A percentile compares a stretch with the other conserved stretches of the same genome.
These are phyloP conservation scores for Diplosoma virens DNA, from an alignment of 23 tunicate genomes.

Conservation along the genomic window DNA sequence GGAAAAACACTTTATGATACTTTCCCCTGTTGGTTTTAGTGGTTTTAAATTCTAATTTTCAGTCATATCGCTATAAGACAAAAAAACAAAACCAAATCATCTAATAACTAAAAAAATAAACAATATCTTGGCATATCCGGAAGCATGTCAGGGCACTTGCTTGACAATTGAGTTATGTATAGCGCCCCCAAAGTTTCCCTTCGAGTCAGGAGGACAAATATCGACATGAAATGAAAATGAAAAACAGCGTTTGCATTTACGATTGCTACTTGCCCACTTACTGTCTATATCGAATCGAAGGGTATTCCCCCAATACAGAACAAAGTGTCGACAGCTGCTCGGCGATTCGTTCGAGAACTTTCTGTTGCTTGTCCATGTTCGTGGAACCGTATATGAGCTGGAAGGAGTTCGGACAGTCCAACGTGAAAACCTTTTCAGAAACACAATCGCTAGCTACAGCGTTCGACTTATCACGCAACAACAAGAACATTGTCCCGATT, in stretches of 20 bases:
- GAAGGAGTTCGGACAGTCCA: constrained; percentile 88
- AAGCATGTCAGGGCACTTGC: too few species aligned
- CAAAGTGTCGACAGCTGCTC: constrained; percentile 95
- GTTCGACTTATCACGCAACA: too few species aligned
- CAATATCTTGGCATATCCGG: too few species aligned
- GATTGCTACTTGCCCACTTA: constrained; percentile 23
- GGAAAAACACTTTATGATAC: too few species aligned
- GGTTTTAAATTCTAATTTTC: too few species aligned
- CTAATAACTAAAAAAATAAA: not conserved
- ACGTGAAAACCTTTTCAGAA: constrained; percentile 89
- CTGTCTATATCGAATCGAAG: constrained; percentile 83
- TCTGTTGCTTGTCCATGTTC: too few species aligned
- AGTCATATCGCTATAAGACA: too few species aligned
- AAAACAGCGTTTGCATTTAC: not conserved
- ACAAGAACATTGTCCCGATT: too few species aligned
- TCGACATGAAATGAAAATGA: not conserved
- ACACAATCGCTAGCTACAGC: too few species aligned
- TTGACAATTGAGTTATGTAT: too few species aligned
- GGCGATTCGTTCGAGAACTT: constrained; percentile 80
- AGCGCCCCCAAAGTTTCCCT: not conserved
- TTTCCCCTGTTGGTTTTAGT: too few species aligned
- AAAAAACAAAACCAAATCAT: not conserved
- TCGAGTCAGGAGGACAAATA: not conserved
- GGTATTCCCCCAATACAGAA: constrained; percentile 91
- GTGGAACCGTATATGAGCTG: constrained; percentile 80